phyloP scores from a whole-genome alignment of 2,888 invertebrate genomes.

The Limnephilus auricula region DNA sequence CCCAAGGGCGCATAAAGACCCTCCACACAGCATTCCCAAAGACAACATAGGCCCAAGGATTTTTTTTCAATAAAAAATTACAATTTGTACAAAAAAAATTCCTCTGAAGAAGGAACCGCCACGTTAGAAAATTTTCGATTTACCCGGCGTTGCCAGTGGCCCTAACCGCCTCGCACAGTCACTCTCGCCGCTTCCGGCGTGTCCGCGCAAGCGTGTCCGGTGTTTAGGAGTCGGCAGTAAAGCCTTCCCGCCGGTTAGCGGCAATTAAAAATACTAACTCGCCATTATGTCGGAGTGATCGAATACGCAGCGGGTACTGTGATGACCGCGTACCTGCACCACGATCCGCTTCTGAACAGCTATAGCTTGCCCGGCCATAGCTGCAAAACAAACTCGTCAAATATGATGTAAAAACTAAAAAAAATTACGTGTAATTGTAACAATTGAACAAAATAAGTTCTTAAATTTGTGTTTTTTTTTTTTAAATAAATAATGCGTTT shows the following conservation, averaged over 20 bases:
- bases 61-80: too few relatives aligned
- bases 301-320: neutral
- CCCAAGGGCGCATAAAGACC: too few relatives aligned
- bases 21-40: too few relatives aligned
- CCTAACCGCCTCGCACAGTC: neutral
- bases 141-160: neutral
- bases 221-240: slow-evolving; percentile 52
- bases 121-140: neutral
- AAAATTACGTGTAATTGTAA: too few relatives aligned
- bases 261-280: slow-evolving; percentile 66
- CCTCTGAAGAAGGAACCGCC: too few relatives aligned
- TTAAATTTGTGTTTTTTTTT: too few relatives aligned
- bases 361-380: neutral
- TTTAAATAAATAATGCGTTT: too few relatives aligned
- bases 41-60: too few relatives aligned
- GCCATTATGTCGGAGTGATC: slow-evolving; percentile 58
- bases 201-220: slow-evolving; percentile 20
- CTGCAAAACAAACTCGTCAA: neutral
- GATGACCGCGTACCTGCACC: neutral
- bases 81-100: too few relatives aligned
- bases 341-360: neutral
- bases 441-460: too few relatives aligned
- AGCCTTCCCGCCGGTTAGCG: slow-evolving; percentile 64
- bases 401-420: too few relatives aligned
- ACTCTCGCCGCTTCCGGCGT: slow-evolving; percentile 23